Evolutionary conservation across 2,797 vertebrate species (phyloP).

Genomic region (Sebastes alutus): DNA sequence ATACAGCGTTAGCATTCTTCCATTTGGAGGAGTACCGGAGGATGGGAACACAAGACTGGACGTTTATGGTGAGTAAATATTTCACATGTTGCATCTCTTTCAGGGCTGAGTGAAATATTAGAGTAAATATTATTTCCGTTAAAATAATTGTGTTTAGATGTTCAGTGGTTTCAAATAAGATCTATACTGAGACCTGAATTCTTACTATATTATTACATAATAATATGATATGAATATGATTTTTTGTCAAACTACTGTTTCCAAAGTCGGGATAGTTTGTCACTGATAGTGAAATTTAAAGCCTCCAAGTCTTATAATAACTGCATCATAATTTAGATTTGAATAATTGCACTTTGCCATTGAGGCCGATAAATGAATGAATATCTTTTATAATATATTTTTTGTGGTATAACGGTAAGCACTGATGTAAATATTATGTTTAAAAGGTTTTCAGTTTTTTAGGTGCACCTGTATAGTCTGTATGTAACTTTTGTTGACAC

Average conservation of each 20-base stretch:
- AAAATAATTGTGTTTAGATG: not conserved
- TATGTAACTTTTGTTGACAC: not conserved
- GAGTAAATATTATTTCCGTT: no score
- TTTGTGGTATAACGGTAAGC: not conserved
- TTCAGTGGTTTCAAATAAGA: not conserved
- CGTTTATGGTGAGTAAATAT: slow-evolving; percentile 33
- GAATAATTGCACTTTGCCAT: not conserved
- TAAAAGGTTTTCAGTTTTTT: not conserved
- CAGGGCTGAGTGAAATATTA: not conserved
- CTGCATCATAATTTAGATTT: not conserved
- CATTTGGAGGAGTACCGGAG: rapidly evolving
- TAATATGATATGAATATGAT: not conserved
- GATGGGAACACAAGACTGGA: rapidly evolving
- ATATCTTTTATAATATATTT: not conserved
- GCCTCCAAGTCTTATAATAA: not conserved
- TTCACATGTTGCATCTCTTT: not conserved
- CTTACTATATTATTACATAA: not conserved
- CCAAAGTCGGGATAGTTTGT: rapidly evolving
- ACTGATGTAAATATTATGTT: not conserved
- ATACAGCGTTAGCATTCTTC: rapidly evolving
- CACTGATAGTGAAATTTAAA: not conserved
- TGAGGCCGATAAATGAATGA: not conserved
- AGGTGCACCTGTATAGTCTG: not conserved
- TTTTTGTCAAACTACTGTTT: not conserved
- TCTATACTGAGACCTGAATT: not conserved